phyloP scores from a whole-genome alignment of 2,888 invertebrate species.

The Epinotia brunnichana region DNA sequence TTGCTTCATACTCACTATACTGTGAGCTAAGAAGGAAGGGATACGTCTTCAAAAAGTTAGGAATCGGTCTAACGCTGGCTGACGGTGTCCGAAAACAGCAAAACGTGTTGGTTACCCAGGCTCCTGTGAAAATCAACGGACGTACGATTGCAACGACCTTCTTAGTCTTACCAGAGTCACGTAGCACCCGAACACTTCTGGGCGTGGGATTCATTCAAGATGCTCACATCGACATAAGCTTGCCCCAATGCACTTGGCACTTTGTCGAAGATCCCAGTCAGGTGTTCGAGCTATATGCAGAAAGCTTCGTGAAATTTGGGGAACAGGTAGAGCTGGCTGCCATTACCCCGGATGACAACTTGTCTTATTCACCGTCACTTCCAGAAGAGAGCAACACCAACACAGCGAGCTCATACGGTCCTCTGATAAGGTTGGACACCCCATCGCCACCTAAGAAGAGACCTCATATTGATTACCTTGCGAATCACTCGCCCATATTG shows the following conservation, averaged over 20 bases:
- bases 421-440: background rate
- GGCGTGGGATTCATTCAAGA: conserved; percentile 6
- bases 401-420: background rate
- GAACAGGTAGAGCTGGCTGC: background rate
- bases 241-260: conserved; percentile 6
- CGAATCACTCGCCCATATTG: background rate
- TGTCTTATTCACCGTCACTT: conserved; percentile 3
- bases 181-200: background rate
- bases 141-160: background rate
- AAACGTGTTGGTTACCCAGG: too few species aligned
- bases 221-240: background rate
- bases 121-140: too few species aligned
- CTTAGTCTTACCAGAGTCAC: conserved; percentile 10
- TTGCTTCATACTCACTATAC: background rate
- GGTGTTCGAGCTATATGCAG: conserved; percentile 11
- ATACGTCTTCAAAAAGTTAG: background rate
- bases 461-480: too few species aligned
- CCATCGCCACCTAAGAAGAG: background rate
- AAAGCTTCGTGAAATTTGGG: conserved; percentile 9
- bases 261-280: conserved; percentile 1
- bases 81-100: background rate
- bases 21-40: background rate
- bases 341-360: background rate
- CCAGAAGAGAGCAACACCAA: conserved; percentile 13
- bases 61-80: background rate